A percentile compares a stretch with the other conserved stretches of the same genome.
phyloP scores from a whole-genome alignment of 2,888 invertebrate species.

The Nowickia ferox region DNA sequence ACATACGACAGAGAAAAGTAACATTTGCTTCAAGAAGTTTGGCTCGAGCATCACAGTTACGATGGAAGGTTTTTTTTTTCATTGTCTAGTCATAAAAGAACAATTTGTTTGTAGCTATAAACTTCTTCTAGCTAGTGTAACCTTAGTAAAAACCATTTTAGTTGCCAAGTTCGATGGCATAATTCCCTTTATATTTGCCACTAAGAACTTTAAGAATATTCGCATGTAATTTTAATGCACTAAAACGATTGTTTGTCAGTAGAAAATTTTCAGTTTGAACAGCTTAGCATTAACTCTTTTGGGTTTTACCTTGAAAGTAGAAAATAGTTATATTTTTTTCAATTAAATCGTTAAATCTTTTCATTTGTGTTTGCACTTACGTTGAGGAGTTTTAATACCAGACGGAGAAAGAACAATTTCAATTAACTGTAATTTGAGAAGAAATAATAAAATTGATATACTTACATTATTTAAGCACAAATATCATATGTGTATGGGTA shows the following conservation, averaged over 20 bases:
- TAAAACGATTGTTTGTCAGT: conserved; percentile 26
- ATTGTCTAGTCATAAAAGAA: not conserved
- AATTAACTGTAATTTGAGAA: too few species aligned
- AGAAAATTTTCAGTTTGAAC: conserved; percentile 6
- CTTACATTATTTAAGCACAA: too few species aligned
- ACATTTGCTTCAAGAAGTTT: conserved; percentile 67
- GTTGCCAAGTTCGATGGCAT: conserved; percentile 34
- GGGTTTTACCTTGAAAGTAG: conserved; percentile 4
- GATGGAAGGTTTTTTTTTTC: not conserved
- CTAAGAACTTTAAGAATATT: conserved; percentile 36
- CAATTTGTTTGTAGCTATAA: conserved; percentile 11
- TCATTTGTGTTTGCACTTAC: not conserved
- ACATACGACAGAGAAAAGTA: conserved; percentile 17
- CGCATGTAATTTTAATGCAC: conserved; percentile 28
- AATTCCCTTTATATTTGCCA: conserved; percentile 2
- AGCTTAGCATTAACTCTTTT: conserved; percentile 49
- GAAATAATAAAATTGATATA: too few species aligned
- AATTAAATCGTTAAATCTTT: not conserved
- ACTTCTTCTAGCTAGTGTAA: conserved; percentile 25
- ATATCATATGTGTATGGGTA: too few species aligned
- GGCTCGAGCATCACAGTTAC: conserved; percentile 53
- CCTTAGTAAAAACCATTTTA: conserved; percentile 23
- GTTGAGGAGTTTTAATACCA: not conserved
- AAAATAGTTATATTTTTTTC: not conserved
- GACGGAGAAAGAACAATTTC: too few species aligned